A percentile compares a stretch with the other conserved stretches of the same genome.
phyloP scores from a whole-genome alignment of 2,888 invertebrate genomes.

The Torymus texanus region DNA sequence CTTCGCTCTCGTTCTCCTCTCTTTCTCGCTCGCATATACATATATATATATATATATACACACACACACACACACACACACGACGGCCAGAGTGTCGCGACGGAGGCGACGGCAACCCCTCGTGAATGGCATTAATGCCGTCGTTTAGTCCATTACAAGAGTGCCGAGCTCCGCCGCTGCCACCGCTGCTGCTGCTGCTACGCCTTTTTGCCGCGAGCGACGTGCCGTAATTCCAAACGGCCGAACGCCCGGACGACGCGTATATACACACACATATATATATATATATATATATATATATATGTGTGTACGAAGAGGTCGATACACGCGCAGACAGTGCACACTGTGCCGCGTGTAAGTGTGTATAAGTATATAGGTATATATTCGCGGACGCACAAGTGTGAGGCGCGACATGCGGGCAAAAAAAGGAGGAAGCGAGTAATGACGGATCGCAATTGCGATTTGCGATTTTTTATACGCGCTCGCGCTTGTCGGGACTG shows the following conservation, averaged over 20 bases:
- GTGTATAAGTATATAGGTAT: too few species aligned
- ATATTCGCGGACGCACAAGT: too few species aligned
- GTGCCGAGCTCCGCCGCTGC: neutral
- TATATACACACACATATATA: too few species aligned
- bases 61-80: neutral
- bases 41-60: too few species aligned
- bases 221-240: conserved; percentile 16
- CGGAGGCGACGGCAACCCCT: conserved; percentile 26
- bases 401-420: conserved; percentile 20
- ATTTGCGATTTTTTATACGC: conserved; percentile 28
- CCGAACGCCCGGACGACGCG: neutral
- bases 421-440: conserved; percentile 26
- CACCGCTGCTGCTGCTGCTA: neutral
- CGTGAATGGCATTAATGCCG: conserved; percentile 48
- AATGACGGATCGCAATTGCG: conserved; percentile 41
- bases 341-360: too few species aligned
- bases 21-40: neutral
- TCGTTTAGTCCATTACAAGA: conserved; percentile 44
- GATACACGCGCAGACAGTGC: neutral
- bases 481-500: neutral
- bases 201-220: conserved; percentile 31
- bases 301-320: neutral
- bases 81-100: conserved; percentile 5
- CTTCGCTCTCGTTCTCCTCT: neutral
- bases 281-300: too few species aligned